Evolutionary conservation across 2,113 vertebrate genomes (phyloP).

Genomic region (Thymallus thymallus): DNA sequence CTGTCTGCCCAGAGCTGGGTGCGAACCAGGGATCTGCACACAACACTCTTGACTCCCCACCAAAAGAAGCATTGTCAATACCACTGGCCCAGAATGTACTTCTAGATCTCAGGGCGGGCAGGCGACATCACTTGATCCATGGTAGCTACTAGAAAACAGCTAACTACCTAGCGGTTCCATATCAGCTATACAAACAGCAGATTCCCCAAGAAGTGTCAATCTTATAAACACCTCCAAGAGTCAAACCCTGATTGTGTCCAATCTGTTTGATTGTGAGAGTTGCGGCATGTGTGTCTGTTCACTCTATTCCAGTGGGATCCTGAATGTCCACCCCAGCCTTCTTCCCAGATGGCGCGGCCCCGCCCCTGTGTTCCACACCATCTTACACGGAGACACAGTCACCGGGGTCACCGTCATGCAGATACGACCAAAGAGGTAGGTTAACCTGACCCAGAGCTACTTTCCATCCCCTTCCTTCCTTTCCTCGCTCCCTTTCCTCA

Average conservation of each 20-base stretch:
- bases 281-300: background rate
- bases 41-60: no score
- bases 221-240: background rate
- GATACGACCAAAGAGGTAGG: conserved; percentile 86
- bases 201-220: background rate
- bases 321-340: conserved; percentile 94
- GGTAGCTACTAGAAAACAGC: no score
- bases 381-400: conserved; percentile 83
- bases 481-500: background rate
- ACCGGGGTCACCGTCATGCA: conserved; percentile 95
- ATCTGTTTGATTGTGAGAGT: background rate
- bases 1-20: background rate
- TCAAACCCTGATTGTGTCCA: background rate
- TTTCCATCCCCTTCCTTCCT: background rate
- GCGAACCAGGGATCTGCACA: no score
- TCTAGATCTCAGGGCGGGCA: no score
- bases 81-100: no score
- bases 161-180: no score
- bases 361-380: conserved; percentile 87
- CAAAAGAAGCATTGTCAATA: no score
- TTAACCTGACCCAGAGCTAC: background rate
- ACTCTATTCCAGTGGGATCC: conserved; percentile 76
- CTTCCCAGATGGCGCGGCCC: conserved; percentile 93
- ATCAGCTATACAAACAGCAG: no score
- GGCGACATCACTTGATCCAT: no score